Evolutionary conservation across 1,140 invertebrate genomes (phyloP).

Genomic region (Bombus sylvicola): DNA sequence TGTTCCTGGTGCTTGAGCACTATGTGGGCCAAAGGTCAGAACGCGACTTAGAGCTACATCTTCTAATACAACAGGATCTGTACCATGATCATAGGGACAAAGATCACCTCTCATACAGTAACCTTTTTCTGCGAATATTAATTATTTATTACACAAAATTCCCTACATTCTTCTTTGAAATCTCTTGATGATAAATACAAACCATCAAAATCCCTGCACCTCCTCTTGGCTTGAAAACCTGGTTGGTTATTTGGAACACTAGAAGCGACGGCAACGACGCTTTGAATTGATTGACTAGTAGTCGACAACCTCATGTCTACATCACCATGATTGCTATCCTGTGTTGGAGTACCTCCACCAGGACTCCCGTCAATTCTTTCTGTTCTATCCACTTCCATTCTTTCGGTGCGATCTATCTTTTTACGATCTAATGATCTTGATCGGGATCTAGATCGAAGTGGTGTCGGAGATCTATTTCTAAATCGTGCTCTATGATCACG

Average conservation of each 20-base stretch:
- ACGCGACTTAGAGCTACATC: constrained; percentile 87
- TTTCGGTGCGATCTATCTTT: constrained; percentile 76
- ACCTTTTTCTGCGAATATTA: constrained; percentile 89
- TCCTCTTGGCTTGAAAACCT: constrained; percentile 83
- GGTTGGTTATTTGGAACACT: constrained; percentile 74
- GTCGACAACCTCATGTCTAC: constrained; percentile 84
- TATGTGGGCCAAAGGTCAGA: constrained; percentile 84
- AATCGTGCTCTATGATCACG: constrained; percentile 81
- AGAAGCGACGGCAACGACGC: constrained; percentile 81
- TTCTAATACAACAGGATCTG: constrained; percentile 96
- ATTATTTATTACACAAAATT: constrained; percentile 18
- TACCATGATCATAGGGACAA: constrained; percentile 97
- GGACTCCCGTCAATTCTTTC: constrained; percentile 77
- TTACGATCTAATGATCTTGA: constrained; percentile 79
- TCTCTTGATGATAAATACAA: constrained; percentile 54
- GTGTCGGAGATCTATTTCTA: constrained; percentile 83
- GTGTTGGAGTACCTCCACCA: constrained; percentile 83
- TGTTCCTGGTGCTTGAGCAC: constrained; percentile 78
- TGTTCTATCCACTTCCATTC: constrained; percentile 69
- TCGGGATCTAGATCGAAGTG: constrained; percentile 79
- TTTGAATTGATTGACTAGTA: constrained; percentile 84
- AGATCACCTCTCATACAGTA: constrained; percentile 97
- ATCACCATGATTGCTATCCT: constrained; percentile 86
- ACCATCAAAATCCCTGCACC: constrained; percentile 90
- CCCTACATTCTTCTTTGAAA: background rate